phyloP scores from a whole-genome alignment of 2,888 invertebrate genomes.

The Ametastegia equiseti region DNA sequence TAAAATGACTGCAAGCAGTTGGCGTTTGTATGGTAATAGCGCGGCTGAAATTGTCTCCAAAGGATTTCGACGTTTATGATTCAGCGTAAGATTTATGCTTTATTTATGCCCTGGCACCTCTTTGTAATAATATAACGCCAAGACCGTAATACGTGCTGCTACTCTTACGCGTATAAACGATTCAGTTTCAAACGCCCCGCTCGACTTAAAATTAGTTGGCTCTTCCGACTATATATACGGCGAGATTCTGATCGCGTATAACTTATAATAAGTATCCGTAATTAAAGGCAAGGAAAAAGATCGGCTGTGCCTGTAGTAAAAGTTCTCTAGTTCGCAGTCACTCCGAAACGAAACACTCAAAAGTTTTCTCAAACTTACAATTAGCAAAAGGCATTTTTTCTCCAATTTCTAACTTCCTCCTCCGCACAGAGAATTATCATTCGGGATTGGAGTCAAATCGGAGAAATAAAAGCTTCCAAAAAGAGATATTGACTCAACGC shows the following conservation, averaged over 20 bases:
- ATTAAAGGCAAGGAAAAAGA: constrained; percentile 3
- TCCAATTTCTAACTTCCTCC: neutral
- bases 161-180: constrained; percentile 71
- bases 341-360: neutral
- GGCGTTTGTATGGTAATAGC: constrained; percentile 57
- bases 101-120: constrained; percentile 72
- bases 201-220: constrained; percentile 32
- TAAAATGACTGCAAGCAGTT: constrained; percentile 24
- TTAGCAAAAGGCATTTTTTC: neutral
- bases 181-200: constrained; percentile 50
- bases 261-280: constrained; percentile 30
- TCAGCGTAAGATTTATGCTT: constrained; percentile 71
- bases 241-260: constrained; percentile 21
- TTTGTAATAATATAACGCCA: constrained; percentile 71
- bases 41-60: constrained; percentile 67
- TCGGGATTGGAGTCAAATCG: too few species aligned
- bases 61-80: constrained; percentile 71
- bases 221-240: constrained; percentile 34
- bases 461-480: too few species aligned
- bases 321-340: neutral
- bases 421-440: too few species aligned
- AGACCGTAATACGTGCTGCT: constrained; percentile 61
- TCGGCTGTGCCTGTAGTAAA: neutral
- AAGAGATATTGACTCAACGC: too few species aligned
- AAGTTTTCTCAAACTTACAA: neutral